These are phyloP conservation scores for Venustaconcha ellipsiformis DNA, from an alignment of 1,140 invertebrate genomes.

Conservation along the genomic window DNA sequence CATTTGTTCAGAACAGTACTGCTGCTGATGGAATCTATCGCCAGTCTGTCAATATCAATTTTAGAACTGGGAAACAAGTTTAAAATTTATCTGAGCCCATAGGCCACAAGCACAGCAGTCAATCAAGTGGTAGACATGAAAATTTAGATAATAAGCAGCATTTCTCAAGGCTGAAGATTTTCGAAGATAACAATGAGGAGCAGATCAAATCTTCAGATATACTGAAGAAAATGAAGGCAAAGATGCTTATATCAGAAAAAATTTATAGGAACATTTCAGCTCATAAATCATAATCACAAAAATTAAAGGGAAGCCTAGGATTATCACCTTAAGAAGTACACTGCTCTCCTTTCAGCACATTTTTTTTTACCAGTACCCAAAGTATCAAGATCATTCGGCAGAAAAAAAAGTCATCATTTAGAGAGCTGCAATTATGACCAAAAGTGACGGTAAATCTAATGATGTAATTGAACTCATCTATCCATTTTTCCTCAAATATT, in stretches of 20 bases:
- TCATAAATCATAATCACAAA: constrained; percentile 10
- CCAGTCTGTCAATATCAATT: constrained; percentile 29
- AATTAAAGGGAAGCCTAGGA: constrained; percentile 20
- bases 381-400: neutral
- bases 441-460: constrained; percentile 13
- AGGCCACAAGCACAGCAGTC: neutral
- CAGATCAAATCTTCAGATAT: constrained; percentile 26
- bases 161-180: constrained; percentile 21
- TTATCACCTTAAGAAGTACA: constrained; percentile 19
- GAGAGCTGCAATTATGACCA: constrained; percentile 17
- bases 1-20: constrained; percentile 17
- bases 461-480: neutral
- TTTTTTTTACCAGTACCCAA: constrained; percentile 13
- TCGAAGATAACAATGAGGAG: constrained; percentile 32
- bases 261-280: constrained; percentile 28
- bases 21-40: constrained; percentile 38
- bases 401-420: constrained; percentile 14
- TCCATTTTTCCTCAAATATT: constrained; percentile 2
- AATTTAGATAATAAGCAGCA: constrained; percentile 3
- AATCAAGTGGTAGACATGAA: constrained; percentile 8
- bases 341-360: constrained; percentile 9
- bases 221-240: constrained; percentile 24
- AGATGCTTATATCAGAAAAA: constrained; percentile 20
- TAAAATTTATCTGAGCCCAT: constrained; percentile 1
- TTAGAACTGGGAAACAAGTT: constrained; percentile 25